Base-by-base conservation (phyloP, 1,140 invertebrate species). In the Helicoverpa zea region DNA sequence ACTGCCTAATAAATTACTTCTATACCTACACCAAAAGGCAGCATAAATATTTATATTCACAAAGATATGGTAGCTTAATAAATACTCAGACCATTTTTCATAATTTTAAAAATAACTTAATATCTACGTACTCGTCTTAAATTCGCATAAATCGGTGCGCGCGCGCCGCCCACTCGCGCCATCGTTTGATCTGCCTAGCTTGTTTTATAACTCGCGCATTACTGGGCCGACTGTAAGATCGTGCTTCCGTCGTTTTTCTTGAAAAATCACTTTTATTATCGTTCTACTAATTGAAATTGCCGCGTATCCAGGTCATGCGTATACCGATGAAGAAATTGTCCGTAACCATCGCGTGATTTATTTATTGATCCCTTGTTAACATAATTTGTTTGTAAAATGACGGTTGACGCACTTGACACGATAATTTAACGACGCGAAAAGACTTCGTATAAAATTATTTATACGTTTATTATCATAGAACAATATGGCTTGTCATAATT, bases 211-310 rank as follows among this genome's bases (percentile, higher is more conserved):
- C 59, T 14, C 75, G 14, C 73, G 49, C 35, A 61, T 61, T 75
- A 59, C 73, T 35, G 10, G 56, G 16, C 23, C 43, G 54, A 59
- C 5, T 35, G 43, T 61, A 49, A 58, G 35, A 61, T 75, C 73
- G 58, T 58, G 35, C 59, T 64, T 77, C 75, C 59, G 75, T 77
- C 56, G 56, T 77, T 64, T 70, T 64, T 54, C 61, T 77, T 77
- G 30, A 64, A 77, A 77, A 77, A 66, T 66, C 56, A n/a, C 75
- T 77, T 77, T 77, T 77, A 66, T 54, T 77, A 77, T 77, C 14
- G 61, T 30, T 30, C 47, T 64, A 64, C 47, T 77, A 77, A 77
- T 77, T 77, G 75, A 61, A 77, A 77, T 77, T 49, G 14, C 29
- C 61, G 3, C 10, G n/a, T 13, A 64, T 77, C n/a, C 47, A 52